A percentile compares a stretch with the other conserved stretches of the same genome.
Conservation (phyloP, 2,888 invertebrate species). For the Eilema caniola region DNA sequence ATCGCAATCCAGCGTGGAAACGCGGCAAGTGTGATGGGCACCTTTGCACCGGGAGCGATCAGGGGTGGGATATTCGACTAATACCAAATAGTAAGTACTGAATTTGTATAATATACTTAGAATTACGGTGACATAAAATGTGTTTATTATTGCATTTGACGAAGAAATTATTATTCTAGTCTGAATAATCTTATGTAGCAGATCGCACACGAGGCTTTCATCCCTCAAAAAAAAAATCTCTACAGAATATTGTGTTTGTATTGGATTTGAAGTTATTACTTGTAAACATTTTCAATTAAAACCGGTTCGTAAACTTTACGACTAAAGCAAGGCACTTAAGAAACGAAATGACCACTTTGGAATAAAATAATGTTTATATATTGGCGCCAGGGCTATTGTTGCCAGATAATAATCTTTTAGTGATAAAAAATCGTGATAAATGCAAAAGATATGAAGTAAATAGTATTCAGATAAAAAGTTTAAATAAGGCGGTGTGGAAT, state of each 20-base stretch:
- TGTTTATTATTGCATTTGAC: too few species aligned
- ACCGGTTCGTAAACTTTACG: background rate
- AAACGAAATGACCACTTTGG: background rate
- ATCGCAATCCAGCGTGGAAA: too few species aligned
- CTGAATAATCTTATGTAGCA: too few species aligned
- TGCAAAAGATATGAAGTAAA: background rate
- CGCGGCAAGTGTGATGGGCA: too few species aligned
- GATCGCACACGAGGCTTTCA: too few species aligned
- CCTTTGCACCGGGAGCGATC: too few species aligned
- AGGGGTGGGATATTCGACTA: too few species aligned
- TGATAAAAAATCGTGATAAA: slow-evolving; percentile 5
- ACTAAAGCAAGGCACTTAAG: background rate
- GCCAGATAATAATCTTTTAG: slow-evolving; percentile 1
- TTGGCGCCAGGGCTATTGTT: slow-evolving; percentile 5
- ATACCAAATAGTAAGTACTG: too few species aligned
- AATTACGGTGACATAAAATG: too few species aligned
- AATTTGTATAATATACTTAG: too few species aligned
- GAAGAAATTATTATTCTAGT: too few species aligned
- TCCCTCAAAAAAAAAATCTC: too few species aligned
- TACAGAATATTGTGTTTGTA: background rate
- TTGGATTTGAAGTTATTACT: background rate
- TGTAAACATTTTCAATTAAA: background rate
- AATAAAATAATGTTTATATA: background rate
- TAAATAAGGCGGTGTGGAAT: background rate
- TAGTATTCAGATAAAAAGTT: slow-evolving; percentile 10